Evolutionary conservation across 2,797 vertebrate genomes (phyloP).

Genomic region (Pseudomugil tenellus): DNA sequence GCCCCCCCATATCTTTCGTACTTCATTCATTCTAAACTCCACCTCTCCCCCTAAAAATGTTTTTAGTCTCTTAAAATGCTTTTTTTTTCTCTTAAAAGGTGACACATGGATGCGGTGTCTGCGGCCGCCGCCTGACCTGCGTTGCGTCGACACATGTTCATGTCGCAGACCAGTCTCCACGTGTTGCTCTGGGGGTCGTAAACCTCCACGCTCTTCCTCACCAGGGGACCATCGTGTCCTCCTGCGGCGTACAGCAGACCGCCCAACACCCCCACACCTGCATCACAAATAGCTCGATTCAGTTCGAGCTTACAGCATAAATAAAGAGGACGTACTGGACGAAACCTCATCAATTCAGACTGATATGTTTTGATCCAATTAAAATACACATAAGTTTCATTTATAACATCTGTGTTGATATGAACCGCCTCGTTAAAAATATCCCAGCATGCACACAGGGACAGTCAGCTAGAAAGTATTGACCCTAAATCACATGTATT

Average conservation of each 20-base stretch:
- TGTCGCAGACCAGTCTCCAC: conserved; percentile 95
- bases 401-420: background rate
- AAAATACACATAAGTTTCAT: background rate
- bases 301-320: too few species aligned
- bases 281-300: background rate
- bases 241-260: conserved; percentile 94
- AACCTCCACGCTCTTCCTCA: conserved; percentile 96
- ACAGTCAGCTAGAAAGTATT: background rate
- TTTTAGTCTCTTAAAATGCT: too few species aligned
- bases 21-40: too few species aligned
- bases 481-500: background rate
- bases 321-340: too few species aligned
- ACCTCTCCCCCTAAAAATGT: too few species aligned
- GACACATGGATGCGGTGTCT: background rate
- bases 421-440: too few species aligned
- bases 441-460: background rate
- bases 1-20: too few species aligned
- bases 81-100: too few species aligned
- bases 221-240: conserved; percentile 94
- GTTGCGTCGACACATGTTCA: conserved; percentile 98
- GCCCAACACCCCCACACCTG: conserved; percentile 92
- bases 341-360: background rate
- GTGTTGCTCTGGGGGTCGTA: conserved; percentile 89
- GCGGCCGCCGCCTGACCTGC: conserved; percentile 83
- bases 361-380: background rate